phyloP scores from a whole-genome alignment of 2,888 invertebrate species.

The Exocentrus adspersus region DNA sequence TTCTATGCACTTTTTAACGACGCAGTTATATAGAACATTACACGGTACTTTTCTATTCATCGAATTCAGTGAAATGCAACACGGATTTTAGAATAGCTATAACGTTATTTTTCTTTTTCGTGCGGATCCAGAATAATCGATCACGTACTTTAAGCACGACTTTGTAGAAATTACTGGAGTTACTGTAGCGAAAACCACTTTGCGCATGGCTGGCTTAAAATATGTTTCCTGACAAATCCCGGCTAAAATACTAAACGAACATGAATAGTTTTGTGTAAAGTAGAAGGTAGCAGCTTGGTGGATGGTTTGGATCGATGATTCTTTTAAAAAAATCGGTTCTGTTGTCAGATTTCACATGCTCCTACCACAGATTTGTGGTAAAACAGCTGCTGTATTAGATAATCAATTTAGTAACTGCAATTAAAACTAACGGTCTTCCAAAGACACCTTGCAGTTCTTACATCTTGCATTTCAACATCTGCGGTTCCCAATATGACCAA shows the following conservation, averaged over 20 bases:
- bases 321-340: too few relatives aligned
- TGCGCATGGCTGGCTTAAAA: constrained; percentile 2
- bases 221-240: background rate
- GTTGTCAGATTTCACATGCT: too few relatives aligned
- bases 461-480: too few relatives aligned
- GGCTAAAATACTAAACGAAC: background rate
- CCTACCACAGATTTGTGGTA: too few relatives aligned
- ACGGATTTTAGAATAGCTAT: background rate
- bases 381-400: too few relatives aligned
- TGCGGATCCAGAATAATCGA: constrained; percentile 4
- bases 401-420: too few relatives aligned
- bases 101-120: background rate
- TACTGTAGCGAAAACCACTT: constrained; percentile 1
- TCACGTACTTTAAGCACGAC: constrained; percentile 31
- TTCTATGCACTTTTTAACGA: background rate
- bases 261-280: background rate
- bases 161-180: constrained; percentile 15
- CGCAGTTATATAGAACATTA: background rate
- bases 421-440: too few relatives aligned
- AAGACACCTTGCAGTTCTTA: too few relatives aligned
- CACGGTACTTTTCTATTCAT: background rate
- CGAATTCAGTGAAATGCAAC: background rate
- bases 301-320: too few relatives aligned
- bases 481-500: too few relatives aligned
- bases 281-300: too few relatives aligned